A percentile compares a stretch with the other conserved stretches of the same genome.
Evolutionary conservation across 2,888 invertebrate species (phyloP).

Genomic region (Amphipoea lucens): DNA sequence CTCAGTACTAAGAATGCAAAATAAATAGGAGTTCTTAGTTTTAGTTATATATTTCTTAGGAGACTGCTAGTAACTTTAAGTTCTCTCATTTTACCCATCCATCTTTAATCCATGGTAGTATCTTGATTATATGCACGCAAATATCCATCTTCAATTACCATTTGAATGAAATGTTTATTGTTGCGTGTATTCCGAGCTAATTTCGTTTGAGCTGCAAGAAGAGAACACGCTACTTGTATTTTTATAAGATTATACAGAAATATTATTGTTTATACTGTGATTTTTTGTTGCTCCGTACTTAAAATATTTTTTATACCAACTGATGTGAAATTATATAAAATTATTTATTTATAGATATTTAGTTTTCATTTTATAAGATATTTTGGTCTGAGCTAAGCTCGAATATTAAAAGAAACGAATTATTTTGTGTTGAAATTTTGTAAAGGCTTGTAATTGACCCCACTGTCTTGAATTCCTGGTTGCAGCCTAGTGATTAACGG

Average conservation of each 20-base stretch:
- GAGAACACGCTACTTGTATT: constrained; percentile 13
- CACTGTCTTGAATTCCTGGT: not conserved
- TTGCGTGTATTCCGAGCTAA: constrained; percentile 1
- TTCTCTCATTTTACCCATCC: constrained; percentile 16
- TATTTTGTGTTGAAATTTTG: not conserved
- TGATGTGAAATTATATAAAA: constrained; percentile 34
- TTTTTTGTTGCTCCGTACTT: constrained; percentile 38
- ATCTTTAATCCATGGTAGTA: constrained; percentile 3
- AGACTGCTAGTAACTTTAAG: constrained; percentile 49
- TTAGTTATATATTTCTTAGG: constrained; percentile 48
- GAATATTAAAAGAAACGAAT: constrained; percentile 25
- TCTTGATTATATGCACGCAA: constrained; percentile 5
- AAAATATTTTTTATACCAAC: constrained; percentile 17
- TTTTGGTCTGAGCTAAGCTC: constrained; percentile 41
- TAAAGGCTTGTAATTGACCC: constrained; percentile 13
- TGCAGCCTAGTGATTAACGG: not conserved
- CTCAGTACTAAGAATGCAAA: constrained; percentile 65
- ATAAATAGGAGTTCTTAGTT: constrained; percentile 45
- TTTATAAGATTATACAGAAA: constrained; percentile 25
- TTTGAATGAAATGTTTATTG: constrained; percentile 1
- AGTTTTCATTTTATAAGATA: constrained; percentile 31
- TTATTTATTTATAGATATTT: constrained; percentile 36
- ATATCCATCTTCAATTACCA: not conserved
- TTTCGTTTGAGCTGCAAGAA: not conserved
- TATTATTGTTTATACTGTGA: constrained; percentile 26